A percentile compares a stretch with the other conserved stretches of the same genome.
phyloP scores from a whole-genome alignment of 2,797 vertebrate genomes.

The Naso thynnoides region DNA sequence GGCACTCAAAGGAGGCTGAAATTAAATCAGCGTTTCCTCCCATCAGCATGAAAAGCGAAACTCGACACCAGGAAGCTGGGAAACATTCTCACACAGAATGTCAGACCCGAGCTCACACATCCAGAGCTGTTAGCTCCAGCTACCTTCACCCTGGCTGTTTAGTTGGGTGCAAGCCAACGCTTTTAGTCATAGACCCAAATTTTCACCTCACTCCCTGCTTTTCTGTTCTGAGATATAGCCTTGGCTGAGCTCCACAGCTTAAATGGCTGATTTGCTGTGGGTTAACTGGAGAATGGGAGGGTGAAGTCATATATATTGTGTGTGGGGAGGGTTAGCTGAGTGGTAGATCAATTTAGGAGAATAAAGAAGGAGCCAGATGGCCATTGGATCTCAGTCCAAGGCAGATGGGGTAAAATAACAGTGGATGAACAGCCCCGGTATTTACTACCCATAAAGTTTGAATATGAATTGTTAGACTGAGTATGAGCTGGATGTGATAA shows the following conservation, averaged over 20 bases:
- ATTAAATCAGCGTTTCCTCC: constrained; percentile 79
- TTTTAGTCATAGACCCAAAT: constrained; percentile 75
- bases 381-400: constrained; percentile 45
- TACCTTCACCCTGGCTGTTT: constrained; percentile 65
- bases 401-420: constrained; percentile 53
- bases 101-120: constrained; percentile 48
- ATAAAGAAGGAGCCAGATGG: constrained; percentile 71
- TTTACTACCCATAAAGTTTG: constrained; percentile 51
- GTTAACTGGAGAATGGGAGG: constrained; percentile 69
- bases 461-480: constrained; percentile 45
- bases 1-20: constrained; percentile 65
- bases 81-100: constrained; percentile 37
- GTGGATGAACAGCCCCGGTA: constrained; percentile 56
- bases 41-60: constrained; percentile 70
- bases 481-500: constrained; percentile 22
- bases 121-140: constrained; percentile 56
- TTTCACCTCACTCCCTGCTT: constrained; percentile 69
- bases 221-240: constrained; percentile 66
- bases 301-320: constrained; percentile 71
- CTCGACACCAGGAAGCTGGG: constrained; percentile 59
- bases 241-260: constrained; percentile 73
- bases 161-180: constrained; percentile 66
- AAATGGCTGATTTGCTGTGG: constrained; percentile 77
- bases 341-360: constrained; percentile 71
- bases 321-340: constrained; percentile 57